A percentile compares a stretch with the other conserved stretches of the same genome.
phyloP scores from a whole-genome alignment of 2,113 vertebrate species.

The Takifugu flavidus region DNA sequence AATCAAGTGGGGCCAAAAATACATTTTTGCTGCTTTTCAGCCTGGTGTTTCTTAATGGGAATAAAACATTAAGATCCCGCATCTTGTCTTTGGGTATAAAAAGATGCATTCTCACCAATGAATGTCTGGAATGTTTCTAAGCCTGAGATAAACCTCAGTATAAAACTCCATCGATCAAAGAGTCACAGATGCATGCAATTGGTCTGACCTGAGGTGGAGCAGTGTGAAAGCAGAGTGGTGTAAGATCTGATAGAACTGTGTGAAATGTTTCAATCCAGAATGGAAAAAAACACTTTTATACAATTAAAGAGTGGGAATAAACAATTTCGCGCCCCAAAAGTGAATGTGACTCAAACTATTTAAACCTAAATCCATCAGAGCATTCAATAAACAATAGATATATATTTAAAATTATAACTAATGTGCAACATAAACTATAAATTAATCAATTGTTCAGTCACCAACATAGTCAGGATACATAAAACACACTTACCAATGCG shows the following conservation, averaged over 20 bases:
- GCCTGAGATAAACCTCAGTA: conserved; percentile 17
- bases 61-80: neutral
- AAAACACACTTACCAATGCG: conserved; percentile 68
- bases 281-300: conserved; percentile 3
- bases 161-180: conserved; percentile 27
- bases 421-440: neutral
- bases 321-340: no score
- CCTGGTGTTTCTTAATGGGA: neutral
- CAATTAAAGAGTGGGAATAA: no score
- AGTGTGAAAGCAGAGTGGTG: conserved; percentile 16
- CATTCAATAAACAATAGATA: neutral
- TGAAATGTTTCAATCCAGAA: conserved; percentile 38
- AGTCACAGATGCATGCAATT: conserved; percentile 34
- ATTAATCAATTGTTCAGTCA: neutral
- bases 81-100: neutral
- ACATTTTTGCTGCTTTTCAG: no score
- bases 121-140: conserved; percentile 22
- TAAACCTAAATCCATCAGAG: no score
- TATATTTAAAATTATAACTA: neutral
- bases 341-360: no score
- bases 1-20: neutral
- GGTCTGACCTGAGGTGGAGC: conserved; percentile 42
- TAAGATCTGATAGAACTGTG: conserved; percentile 28
- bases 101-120: neutral
- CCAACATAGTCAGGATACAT: neutral